phyloP scores from a whole-genome alignment of 2,797 vertebrate genomes.

The Hipposideros larvatus region DNA sequence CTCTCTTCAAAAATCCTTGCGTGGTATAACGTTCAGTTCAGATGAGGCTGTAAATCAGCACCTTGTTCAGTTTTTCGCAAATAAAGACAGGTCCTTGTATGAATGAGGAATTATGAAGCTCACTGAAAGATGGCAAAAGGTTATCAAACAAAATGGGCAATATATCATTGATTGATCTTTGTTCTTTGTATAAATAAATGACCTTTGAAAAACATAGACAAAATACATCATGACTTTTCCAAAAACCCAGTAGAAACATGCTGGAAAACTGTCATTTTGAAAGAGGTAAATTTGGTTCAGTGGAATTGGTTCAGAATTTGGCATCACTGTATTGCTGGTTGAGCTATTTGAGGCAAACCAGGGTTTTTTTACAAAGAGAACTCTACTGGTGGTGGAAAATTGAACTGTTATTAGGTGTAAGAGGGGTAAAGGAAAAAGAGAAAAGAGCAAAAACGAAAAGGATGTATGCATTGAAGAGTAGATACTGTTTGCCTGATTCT shows the following conservation, averaged over 20 bases:
- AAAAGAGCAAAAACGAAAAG: conserved; percentile 6
- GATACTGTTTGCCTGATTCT: neutral
- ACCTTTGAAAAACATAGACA: no score
- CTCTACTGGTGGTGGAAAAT: conserved; percentile 8
- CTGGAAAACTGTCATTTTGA: conserved; percentile 20
- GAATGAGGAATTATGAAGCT: no score
- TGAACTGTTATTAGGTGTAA: neutral
- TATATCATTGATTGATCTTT: no score
- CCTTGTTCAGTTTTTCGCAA: no score
- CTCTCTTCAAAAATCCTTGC: no score
- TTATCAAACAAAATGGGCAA: no score
- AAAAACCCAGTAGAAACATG: neutral
- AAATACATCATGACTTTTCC: no score
- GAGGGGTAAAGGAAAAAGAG: neutral
- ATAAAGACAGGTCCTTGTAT: no score
- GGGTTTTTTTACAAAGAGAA: neutral
- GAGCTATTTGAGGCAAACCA: neutral
- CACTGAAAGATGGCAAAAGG: no score
- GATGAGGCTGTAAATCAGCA: no score
- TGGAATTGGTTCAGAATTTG: conserved; percentile 15
- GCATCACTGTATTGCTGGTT: neutral
- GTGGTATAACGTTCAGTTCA: no score
- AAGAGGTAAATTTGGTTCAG: neutral
- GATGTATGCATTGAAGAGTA: neutral
- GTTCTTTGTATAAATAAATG: no score